Base-by-base conservation (phyloP, 2,797 vertebrate species). In the Fistularia commersonii region DNA sequence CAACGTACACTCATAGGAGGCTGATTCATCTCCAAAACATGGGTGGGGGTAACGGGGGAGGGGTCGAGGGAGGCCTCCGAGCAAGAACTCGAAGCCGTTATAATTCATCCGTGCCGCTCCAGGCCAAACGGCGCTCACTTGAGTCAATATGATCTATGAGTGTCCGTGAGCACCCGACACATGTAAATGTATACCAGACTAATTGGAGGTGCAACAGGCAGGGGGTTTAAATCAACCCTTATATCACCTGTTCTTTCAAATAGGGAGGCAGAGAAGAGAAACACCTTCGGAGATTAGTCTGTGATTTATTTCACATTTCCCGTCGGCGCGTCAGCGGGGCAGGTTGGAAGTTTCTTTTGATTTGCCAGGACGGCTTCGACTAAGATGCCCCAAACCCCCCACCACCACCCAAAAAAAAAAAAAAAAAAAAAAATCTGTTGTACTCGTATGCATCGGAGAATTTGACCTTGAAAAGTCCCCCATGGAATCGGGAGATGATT, bases 41-140 rank as follows among this genome's bases (percentile, higher is more conserved):
- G 23, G 23, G 23, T 23, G 23, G 23, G 23, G 23, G 23, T 23
- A 4, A 23, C 23, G 2, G 23, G 23, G 23, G 23, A 23, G 23
- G 23, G 23, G 23, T 23, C 72, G 70, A 3, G 8, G 76, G 76
- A 76, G 69, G 71, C 80, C 77, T 82, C 61, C 61, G 54, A 68
- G 54, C 50, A 45, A 46, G 55, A 74, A 77, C 64, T 77, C 67
- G 62, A 69, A 85, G 74, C 59, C 51, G 66, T 72, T 69, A 76
- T 86, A 82, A 83, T 71, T 84, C 79, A 86, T 76, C 61, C 53
- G 45, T 32, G 50, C 57, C 15, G 77, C 77, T 83, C 48, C 60
- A 32, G 75, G 79, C 83, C 79, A 86, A 84, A 80, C 72, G 32
- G 78, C 84, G 84, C 86, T 83, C 84, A 78, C 86, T 66, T 69